Percentiles rank a stretch among this genome's conserved stretches.
phyloP scores from a whole-genome alignment of 2,888 invertebrate species.

The Isotomurus palustris region DNA sequence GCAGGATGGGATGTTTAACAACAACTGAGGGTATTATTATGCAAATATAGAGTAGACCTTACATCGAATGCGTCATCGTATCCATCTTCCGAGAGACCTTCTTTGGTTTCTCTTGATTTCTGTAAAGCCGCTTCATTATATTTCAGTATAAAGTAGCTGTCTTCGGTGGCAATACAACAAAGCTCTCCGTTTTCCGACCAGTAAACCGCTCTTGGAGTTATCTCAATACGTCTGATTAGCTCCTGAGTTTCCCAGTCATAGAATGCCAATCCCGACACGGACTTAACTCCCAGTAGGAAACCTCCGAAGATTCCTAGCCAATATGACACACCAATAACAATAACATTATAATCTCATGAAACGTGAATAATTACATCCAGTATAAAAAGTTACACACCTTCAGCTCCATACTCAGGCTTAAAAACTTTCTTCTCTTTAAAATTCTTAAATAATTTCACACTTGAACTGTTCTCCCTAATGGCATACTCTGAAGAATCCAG shows the following conservation, averaged over 20 bases:
- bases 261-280: constrained; percentile 86
- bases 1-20: background rate
- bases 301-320: constrained; percentile 85
- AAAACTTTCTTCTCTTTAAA: constrained; percentile 96
- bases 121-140: constrained; percentile 81
- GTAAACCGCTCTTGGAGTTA: constrained; percentile 85
- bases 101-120: constrained; percentile 66
- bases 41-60: constrained; percentile 36
- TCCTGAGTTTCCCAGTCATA: constrained; percentile 97
- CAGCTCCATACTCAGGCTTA: constrained; percentile 94
- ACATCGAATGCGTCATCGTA: constrained; percentile 96
- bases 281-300: constrained; percentile 81
- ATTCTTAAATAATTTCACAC: constrained; percentile 92
- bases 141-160: constrained; percentile 87
- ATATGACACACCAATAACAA: constrained; percentile 1
- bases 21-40: background rate
- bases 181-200: constrained; percentile 96
- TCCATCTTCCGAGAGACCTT: constrained; percentile 79
- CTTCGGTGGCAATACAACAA: constrained; percentile 90
- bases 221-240: constrained; percentile 90
- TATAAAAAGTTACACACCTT: constrained; percentile 58
- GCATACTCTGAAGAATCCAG: constrained; percentile 84
- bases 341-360: background rate
- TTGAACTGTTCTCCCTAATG: constrained; percentile 77
- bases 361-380: background rate